Base-by-base conservation (phyloP, 2,113 vertebrate genomes). In the Globicephala melas region DNA sequence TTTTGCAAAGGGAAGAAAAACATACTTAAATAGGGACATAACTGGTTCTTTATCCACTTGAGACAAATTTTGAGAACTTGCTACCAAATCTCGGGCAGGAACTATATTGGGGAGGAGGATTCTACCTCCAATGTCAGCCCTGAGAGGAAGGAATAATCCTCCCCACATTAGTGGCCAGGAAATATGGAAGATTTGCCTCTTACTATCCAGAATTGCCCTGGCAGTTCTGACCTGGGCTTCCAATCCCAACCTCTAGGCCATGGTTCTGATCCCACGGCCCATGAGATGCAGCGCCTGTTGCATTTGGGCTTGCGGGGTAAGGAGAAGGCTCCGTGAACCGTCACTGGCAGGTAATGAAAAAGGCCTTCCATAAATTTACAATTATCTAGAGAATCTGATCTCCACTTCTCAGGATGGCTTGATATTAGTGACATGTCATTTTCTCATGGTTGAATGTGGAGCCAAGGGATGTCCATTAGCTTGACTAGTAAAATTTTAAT, bases 401-500 rank as follows among this genome's bases (percentile, higher is more conserved):
- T 38, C 67, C 11, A 8, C 55, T 68, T 89, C 14, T 90, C 55
- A 58, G 25, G 31, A 58, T 58, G 67, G 21, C 38, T 70, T 80
- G 17, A 41, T 33, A 55, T 70, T 50, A 50, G 20, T 9, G 41
- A 41, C n/a, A 55, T n/a, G 17, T 41, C 58, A 55, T 73, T 53
- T 93, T 89, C 73, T 96, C 0, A 0, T 10, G 74, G 82, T 62
- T 86, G 65, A 50, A 53, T 85, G 82, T 86, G 58, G 81, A 95
- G 60, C 63, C 62, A 55, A 53, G 31, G 20, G 6, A 50, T n/a
- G 53, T 53, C 76, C 55, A 38, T 77, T 65, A 60, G 71, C 33
- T 87, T 93, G 89, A 95, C 60, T 60, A 70, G 87, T 31, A 67
- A 96, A 89, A 33, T 81, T n/a, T 73, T 89, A 53, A 53, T 77